Evolutionary conservation across 2,797 vertebrate species (phyloP).

Genomic region (Crenichthys baileyi): DNA sequence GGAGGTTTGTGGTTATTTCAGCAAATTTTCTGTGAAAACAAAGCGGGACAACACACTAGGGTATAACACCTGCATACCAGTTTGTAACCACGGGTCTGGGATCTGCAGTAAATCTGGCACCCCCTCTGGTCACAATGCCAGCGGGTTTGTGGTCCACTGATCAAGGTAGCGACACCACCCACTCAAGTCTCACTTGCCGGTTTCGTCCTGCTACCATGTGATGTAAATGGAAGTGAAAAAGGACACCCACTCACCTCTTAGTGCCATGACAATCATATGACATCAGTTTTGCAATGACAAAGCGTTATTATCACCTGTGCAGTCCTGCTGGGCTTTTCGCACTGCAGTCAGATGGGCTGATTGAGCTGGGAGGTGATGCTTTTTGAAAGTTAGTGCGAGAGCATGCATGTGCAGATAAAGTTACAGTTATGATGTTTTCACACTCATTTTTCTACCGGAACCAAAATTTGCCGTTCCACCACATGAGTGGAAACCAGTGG

Average conservation of each 20-base stretch:
- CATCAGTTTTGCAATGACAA: constrained; percentile 68
- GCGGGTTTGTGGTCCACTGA: constrained; percentile 50
- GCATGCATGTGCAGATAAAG: neutral
- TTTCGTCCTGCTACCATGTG: constrained; percentile 69
- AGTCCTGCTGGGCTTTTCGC: constrained; percentile 20
- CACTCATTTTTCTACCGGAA: neutral
- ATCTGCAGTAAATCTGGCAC: neutral
- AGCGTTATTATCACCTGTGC: constrained; percentile 52
- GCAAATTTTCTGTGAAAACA: constrained; percentile 19
- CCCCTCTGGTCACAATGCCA: constrained; percentile 2
- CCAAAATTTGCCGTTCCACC: neutral
- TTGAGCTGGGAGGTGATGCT: constrained; percentile 1
- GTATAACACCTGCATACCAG: constrained; percentile 5
- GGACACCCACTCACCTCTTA: constrained; percentile 49
- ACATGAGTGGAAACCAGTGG: constrained; percentile 7
- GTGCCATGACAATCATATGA: constrained; percentile 69
- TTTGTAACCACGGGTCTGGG: constrained; percentile 5
- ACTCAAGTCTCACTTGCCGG: constrained; percentile 61
- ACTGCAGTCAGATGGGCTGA: constrained; percentile 11
- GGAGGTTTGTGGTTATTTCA: neutral
- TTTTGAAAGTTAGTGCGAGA: constrained; percentile 25
- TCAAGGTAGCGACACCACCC: constrained; percentile 55
- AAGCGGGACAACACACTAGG: constrained; percentile 20
- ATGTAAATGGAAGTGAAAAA: constrained; percentile 79
- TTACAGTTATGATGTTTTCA: neutral